Evolutionary conservation across 2,888 invertebrate species (phyloP).

Genomic region (Pycnomerus fuliginosus): DNA sequence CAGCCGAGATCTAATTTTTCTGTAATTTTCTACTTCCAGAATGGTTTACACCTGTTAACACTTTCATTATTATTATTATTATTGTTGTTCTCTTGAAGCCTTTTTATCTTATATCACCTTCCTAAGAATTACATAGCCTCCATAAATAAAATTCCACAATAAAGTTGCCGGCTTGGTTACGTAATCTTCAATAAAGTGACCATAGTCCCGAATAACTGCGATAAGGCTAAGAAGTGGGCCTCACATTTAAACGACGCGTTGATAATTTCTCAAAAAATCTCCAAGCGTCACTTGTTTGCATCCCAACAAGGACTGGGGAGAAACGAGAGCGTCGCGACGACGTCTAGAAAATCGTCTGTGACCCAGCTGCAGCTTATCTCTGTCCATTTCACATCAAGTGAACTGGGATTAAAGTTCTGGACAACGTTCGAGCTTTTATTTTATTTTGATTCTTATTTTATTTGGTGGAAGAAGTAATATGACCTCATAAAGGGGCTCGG

Average conservation of each 20-base stretch:
- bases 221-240: slow-evolving; percentile 27
- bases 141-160: too few species aligned
- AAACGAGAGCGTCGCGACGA: slow-evolving; percentile 1
- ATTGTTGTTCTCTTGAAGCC: too few species aligned
- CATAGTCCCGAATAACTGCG: slow-evolving; percentile 30
- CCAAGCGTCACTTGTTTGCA: background rate
- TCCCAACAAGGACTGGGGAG: background rate
- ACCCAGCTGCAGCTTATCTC: slow-evolving; percentile 20
- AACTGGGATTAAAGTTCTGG: slow-evolving; percentile 36
- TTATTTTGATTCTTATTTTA: slow-evolving; percentile 46
- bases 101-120: too few species aligned
- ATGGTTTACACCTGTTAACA: too few species aligned
- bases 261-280: background rate
- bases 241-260: background rate
- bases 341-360: slow-evolving; percentile 5
- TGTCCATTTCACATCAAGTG: slow-evolving; percentile 22
- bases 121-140: too few species aligned
- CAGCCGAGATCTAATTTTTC: too few species aligned
- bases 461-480: slow-evolving; percentile 41
- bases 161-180: slow-evolving; percentile 32
- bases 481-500: slow-evolving; percentile 22
- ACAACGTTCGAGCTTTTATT: slow-evolving; percentile 40
- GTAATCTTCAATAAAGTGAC: slow-evolving; percentile 33
- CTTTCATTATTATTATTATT: too few species aligned
- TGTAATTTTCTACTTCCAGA: too few species aligned